A percentile compares a stretch with the other conserved stretches of the same genome.
These are phyloP conservation scores for Semotilus atromaculatus DNA, from an alignment of 2,797 vertebrate genomes.

Conservation along the genomic window DNA sequence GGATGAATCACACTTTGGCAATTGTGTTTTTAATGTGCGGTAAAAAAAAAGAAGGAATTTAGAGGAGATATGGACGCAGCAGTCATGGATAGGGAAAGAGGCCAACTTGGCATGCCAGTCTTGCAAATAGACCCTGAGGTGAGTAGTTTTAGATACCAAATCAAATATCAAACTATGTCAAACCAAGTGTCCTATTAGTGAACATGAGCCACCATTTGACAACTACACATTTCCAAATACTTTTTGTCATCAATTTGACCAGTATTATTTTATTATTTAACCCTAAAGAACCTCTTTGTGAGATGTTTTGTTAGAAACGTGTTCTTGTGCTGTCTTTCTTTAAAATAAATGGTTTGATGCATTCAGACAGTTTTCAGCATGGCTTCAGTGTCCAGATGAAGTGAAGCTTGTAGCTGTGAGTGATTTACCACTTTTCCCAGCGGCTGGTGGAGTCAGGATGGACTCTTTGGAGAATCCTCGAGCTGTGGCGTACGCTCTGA, in stretches of 20 bases:
- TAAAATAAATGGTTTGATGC: neutral
- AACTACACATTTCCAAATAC: neutral
- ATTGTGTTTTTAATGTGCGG: no score
- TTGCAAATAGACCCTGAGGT: neutral
- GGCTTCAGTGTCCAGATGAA: neutral
- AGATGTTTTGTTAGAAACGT: neutral
- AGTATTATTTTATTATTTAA: neutral
- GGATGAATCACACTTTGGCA: no score
- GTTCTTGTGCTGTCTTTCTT: neutral
- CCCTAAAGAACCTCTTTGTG: neutral
- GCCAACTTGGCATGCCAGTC: neutral
- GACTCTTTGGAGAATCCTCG: slow-evolving; percentile 74
- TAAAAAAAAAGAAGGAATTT: no score
- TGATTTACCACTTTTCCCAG: slow-evolving; percentile 62
- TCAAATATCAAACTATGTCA: neutral
- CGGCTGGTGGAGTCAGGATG: slow-evolving; percentile 72
- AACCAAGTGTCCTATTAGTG: neutral
- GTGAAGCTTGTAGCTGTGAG: neutral
- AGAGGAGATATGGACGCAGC: no score
- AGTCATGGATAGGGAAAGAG: neutral
- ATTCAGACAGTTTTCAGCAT: neutral
- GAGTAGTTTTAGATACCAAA: no score
- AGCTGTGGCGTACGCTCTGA: slow-evolving; percentile 70
- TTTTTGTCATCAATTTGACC: neutral
- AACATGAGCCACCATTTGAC: neutral